Base-by-base conservation (phyloP, 53 echinoderm and acorn worm species). In the Echinarachnius parma region DNA sequence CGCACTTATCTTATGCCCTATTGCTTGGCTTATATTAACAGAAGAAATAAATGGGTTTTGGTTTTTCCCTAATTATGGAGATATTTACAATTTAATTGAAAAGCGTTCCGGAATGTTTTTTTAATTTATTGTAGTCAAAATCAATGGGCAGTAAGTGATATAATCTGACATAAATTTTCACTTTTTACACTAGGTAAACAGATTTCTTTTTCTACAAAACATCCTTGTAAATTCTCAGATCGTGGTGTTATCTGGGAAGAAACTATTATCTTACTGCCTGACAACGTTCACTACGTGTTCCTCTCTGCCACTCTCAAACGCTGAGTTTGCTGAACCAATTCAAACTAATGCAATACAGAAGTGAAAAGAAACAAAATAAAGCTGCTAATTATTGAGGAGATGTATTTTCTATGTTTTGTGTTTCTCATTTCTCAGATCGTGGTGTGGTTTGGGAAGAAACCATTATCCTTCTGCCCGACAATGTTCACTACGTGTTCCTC, bases 371-470 rank as follows among this genome's bases (percentile, higher is more conserved):
- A n/a, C n/a, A n/a, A n/a, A n/a, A n/a, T n/a, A n/a, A 11, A 53
- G 54, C 54, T 21, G 5, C 54, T 9, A 42, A 42, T 42, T 42
- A 13, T 42, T 42, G 8, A 9, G 8, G 8, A 7, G 8, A 13
- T 42, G 8, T 42, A 9, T 42, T 42, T 42, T 42, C 13, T 42
- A 42, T 9, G 4, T 72, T 31, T 9, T 63, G 2, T 64, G 14
- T 55, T 79, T 76, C 26, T 55, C n/a, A n/a, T 0, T 27, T 58
- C 27, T 59, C 64, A 91, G 95, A 87, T 62, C 84, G 95, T 59
- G 94, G 95, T 69, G 95, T 95, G 11, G 95, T 95, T 1, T 95
- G 95, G 95, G 95, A 95, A 64, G 95, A 95, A 61, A 95, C 95
- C 29, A 95, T 95, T n/a, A 91, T 91, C 54, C 65, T 95, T 5